These are phyloP conservation scores for Prosopocoilus inquinatus DNA, from an alignment of 2,888 invertebrate species.

Conservation along the genomic window DNA sequence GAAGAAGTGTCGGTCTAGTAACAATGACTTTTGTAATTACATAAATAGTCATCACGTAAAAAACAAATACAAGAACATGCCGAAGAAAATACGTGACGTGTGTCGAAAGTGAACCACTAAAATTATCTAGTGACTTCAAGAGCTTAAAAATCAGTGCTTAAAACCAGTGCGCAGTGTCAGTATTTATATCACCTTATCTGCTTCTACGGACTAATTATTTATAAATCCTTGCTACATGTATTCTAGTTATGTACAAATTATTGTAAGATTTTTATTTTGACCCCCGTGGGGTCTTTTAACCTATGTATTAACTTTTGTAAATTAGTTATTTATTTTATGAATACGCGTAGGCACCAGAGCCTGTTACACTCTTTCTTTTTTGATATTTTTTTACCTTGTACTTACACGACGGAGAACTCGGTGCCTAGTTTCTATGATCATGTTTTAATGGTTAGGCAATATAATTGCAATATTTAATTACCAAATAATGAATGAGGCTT, in stretches of 20 bases:
- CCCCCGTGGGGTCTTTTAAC: slow-evolving; percentile 14
- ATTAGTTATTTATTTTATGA: slow-evolving; percentile 48
- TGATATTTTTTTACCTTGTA: slow-evolving; percentile 21
- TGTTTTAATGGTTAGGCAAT: slow-evolving; percentile 47
- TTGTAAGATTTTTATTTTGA: slow-evolving; percentile 43
- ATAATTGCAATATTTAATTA: slow-evolving; percentile 38
- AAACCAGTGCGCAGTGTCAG: slow-evolving; percentile 19
- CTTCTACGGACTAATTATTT: slow-evolving; percentile 16
- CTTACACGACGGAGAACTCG: slow-evolving; percentile 24
- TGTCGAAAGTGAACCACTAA: not conserved
- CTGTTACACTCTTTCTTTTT: slow-evolving; percentile 17
- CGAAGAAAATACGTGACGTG: not conserved
- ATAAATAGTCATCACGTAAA: not conserved
- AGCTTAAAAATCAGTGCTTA: slow-evolving; percentile 18
- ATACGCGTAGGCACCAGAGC: slow-evolving; percentile 28
- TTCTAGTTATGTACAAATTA: slow-evolving; percentile 40
- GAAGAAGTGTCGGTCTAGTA: not conserved
- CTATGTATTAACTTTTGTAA: slow-evolving; percentile 45
- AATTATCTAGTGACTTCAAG: not conserved
- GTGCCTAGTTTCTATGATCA: slow-evolving; percentile 41
- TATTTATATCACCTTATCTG: slow-evolving; percentile 17
- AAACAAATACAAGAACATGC: not conserved
- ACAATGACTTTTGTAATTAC: not conserved
- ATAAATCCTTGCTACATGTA: slow-evolving; percentile 31
- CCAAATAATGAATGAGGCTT: slow-evolving; percentile 44